Evolutionary conservation across 2,888 invertebrate species (phyloP), one percentile per base, ranked within the genome.

Genomic region (Marronus borbonicus): DNA sequence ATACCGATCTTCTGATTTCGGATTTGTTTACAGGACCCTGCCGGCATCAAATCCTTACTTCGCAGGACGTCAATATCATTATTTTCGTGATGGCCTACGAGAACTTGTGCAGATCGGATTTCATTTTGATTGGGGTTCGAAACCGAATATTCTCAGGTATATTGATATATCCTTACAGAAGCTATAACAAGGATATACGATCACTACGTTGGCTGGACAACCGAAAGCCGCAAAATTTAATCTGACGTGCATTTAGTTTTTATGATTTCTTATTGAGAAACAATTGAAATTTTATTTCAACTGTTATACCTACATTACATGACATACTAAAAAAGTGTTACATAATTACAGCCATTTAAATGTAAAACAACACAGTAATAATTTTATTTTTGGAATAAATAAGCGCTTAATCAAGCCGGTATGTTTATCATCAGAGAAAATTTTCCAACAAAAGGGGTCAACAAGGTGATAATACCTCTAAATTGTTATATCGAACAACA

Each of bases 71-170:
- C 68, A 20, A 49, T 86, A 87, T 88, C 88, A 88, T 88, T 88
- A 88, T 88, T 87, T 88, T 84, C 87, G 86, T 87, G 87, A 85
- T 84, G 84, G 83, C 82, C 84, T 85, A 85, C 85, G 85, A 84
- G 83, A 85, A 58, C 72, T 28, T 31, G 82, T 81, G 82, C 80
- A 84, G 86, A 85, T 88, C 86, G 83, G 84, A 87, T 88, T 88
- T 86, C 88, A 83, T 84, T 86, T 85, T 87, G 87, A 88, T 87
- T 87, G 86, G 85, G 83, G 82, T 50, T 28, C 17, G 85, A 86
- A 86, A 85, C 83, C 83, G 82, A 84, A 84, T 82, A 81, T 79
- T 78, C 80, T 80, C 85, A 86, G 86, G 86, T 86, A 86, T 84
- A 82, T 82, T 17, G n/a, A 52, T 55, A 55, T 17, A 55, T 55